Evolutionary conservation across 2,888 invertebrate genomes (phyloP), one percentile per base, ranked within the genome.

Genomic region (Lepidochitona cinerea): DNA sequence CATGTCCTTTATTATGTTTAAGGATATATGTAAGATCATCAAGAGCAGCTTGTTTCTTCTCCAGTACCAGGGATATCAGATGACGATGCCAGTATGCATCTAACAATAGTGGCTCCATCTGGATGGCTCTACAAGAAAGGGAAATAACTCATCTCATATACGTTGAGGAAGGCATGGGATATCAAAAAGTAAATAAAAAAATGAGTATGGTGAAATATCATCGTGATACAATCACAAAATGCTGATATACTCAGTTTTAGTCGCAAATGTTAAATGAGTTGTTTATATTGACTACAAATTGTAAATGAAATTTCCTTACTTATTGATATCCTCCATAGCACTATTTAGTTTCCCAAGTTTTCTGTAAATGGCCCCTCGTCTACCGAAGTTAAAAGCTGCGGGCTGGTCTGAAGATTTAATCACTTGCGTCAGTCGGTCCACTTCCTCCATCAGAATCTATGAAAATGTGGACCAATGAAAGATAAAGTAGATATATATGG

Each of bases 61-160:
- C 89, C 72, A 87, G 88, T 37, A 90, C 80, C n/a, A 90, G 73
- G 72, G 82, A 87, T 54, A 91, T 75, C 29, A 90, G 80, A 79
- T 90, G 90, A 3, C 90, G 80, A 77, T 91, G 90, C 90, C 90
- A 91, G 81, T 90, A 91, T 0, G 90, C 90, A 79, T 91, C 89
- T 66, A 90, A 73, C 66, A 90, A 71, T 54, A 81, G 65, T 0
- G 89, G 88, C 73, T 90, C 90, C 77, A 88, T 73, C 59, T 80
- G 75, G 69, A 90, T 88, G 23, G 89, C 89, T 70, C 86, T 87
- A 83, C 26, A 77, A 12, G n/a, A n/a, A n/a, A n/a, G n/a, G n/a
- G n/a, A n/a, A n/a, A n/a, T n/a, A n/a, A n/a, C n/a, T n/a, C n/a
- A n/a, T n/a, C n/a, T n/a, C n/a, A n/a, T n/a, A n/a, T n/a, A n/a